Evolutionary conservation across 2,797 vertebrate genomes (phyloP).

Genomic region (Lepus townsendii): DNA sequence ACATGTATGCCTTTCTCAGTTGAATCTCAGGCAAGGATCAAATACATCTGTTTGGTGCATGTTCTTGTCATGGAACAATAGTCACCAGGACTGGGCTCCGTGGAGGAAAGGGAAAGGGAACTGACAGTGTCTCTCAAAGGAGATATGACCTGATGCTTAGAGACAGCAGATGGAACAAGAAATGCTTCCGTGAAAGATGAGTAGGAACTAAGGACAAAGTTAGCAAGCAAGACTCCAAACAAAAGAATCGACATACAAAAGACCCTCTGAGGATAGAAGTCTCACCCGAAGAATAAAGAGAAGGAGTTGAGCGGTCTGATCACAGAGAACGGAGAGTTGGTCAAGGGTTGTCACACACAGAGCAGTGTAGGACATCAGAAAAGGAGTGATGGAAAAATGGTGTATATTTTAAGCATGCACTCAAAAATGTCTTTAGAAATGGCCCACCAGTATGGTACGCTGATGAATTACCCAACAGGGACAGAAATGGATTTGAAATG

Average conservation of each 20-base stretch:
- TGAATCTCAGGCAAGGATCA: not conserved
- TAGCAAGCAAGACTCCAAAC: not conserved
- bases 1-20: not conserved
- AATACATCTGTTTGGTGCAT: not conserved
- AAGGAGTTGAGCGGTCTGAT: not conserved
- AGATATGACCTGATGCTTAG: not conserved
- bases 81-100: not conserved
- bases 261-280: not conserved
- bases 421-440: not conserved
- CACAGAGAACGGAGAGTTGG: not conserved
- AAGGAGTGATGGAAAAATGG: not conserved
- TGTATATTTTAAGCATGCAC: not conserved
- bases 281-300: not conserved
- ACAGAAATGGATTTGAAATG: not conserved
- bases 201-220: not conserved
- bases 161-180: not conserved
- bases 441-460: not conserved
- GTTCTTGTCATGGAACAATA: not conserved
- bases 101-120: not conserved
- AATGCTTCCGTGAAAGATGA: not conserved
- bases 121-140: not conserved
- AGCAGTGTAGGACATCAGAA: not conserved
- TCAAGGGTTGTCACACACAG: no score
- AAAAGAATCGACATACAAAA: not conserved
- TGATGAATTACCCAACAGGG: not conserved